Evolutionary conservation across 2,797 vertebrate genomes (phyloP).

Genomic region (Diceros bicornis): DNA sequence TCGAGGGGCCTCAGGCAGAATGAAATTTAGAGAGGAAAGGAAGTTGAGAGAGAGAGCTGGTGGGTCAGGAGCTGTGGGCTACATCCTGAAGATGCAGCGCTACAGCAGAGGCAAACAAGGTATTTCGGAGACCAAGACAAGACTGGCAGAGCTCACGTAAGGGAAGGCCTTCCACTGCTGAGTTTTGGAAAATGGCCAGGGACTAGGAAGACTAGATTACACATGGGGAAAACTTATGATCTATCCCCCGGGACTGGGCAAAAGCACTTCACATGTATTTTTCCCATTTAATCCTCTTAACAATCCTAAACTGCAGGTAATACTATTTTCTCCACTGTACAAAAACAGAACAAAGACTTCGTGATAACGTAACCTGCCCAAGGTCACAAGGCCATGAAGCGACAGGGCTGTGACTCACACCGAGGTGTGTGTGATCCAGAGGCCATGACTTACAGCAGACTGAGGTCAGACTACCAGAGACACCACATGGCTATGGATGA

Average conservation of each 20-base stretch:
- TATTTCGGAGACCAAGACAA: constrained; percentile 32
- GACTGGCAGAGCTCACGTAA: constrained; percentile 13
- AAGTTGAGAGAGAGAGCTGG: neutral
- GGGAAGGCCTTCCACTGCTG: neutral
- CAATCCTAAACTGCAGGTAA: constrained; percentile 24
- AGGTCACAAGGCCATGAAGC: constrained; percentile 29
- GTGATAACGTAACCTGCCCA: neutral
- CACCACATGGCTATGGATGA: neutral
- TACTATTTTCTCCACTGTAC: neutral
- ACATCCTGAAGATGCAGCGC: neutral
- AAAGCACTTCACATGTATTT: constrained; percentile 30
- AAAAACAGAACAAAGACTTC: constrained; percentile 53
- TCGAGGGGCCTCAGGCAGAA: neutral
- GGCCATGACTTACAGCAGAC: neutral
- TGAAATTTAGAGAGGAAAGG: neutral
- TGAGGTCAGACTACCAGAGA: neutral
- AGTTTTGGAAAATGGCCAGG: constrained; percentile 49
- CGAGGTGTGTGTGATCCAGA: neutral
- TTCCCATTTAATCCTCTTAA: constrained; percentile 1
- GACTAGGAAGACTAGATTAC: neutral
- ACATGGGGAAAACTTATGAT: neutral
- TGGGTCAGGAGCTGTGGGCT: neutral
- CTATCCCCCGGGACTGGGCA: neutral
- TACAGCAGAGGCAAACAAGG: neutral
- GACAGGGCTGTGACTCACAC: neutral